Evolutionary conservation across 2,113 vertebrate genomes (phyloP), one percentile per base, ranked within the genome.

Genomic region (Calidris pygmaea): DNA sequence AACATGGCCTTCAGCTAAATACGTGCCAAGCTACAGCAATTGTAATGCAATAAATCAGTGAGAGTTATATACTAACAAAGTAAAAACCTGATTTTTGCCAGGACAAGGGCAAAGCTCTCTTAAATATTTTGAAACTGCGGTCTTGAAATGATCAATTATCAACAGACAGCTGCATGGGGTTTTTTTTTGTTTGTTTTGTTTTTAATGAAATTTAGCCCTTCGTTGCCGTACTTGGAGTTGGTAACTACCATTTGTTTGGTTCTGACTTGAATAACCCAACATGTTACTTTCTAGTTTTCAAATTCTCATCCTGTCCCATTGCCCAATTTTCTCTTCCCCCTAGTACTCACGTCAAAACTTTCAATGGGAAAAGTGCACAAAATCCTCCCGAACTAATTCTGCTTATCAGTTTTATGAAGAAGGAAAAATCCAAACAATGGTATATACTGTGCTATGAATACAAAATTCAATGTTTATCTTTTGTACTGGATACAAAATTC

Each of bases 121-220:
- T 87, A 97, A 98, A 96, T 96, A 97, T 97, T 95, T 93, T 97
- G 95, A 97, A 97, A 98, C 52, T 70, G 56, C 59, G 88, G 91
- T 94, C 96, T 94, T 95, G 84, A 91, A 95, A 97, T 95, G 74
- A 97, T 97, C 50, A 60, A 95, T 98, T 98, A 98, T 97, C 94
- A 98, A 98, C 94, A 97, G 94, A 98, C 55, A 94, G 75, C 91
- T 97, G 87, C 81, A 78, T 55, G 53, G 21, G 70, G 2, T 16
- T 91, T 63, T 95, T 96, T 39, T 35, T 39, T 21, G 20, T 78
- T 96, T 85, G 52, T 47, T 89, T 87, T 87, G 84, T 63, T 97
- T 96, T 89, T 45, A 87, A 86, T 82, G 81, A 92, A 95, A 97
- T 85, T 96, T 95, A 96, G 88, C n/a, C 39, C 34, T 86, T 95